Conservation (phyloP, 2,797 vertebrate species). For the Argentina silus region DNA sequence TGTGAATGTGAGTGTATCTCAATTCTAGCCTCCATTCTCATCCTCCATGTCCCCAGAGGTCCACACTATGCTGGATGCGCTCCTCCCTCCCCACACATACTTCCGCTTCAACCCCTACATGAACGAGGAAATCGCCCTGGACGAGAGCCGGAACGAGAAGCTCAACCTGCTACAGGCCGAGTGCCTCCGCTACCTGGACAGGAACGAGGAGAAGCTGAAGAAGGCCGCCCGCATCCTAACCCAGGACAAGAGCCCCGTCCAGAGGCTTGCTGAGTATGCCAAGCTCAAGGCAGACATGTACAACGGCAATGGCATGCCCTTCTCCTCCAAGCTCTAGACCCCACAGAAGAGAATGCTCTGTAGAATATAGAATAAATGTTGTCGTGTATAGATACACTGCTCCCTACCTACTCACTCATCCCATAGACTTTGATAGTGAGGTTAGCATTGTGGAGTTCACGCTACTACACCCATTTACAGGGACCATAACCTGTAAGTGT, state of each 20-base stretch:
- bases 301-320: conserved; percentile 72
- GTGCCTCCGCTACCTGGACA: conserved; percentile 87
- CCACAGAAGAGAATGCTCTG: background rate
- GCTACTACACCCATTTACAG: background rate
- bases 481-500: conserved; percentile 1
- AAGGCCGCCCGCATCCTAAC: conserved; percentile 84
- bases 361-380: background rate
- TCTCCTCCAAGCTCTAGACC: conserved; percentile 60
- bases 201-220: conserved; percentile 91
- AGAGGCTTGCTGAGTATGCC: conserved; percentile 87
- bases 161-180: conserved; percentile 86
- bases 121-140: conserved; percentile 90
- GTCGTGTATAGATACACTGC: conserved; percentile 5
- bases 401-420: conserved; percentile 6
- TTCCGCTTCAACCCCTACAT: conserved; percentile 98
- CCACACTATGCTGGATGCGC: conserved; percentile 91
- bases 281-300: conserved; percentile 88
- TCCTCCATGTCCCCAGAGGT: conserved; percentile 82
- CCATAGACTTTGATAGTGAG: conserved; percentile 11
- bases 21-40: background rate
- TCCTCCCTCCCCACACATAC: conserved; percentile 89
- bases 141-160: conserved; percentile 92
- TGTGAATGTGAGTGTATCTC: conserved; percentile 2
- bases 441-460: conserved; percentile 6
- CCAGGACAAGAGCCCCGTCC: conserved; percentile 84